A percentile compares a stretch with the other conserved stretches of the same genome.
phyloP scores from a whole-genome alignment of 2,113 vertebrate genomes.

The Serilophus lunatus region DNA sequence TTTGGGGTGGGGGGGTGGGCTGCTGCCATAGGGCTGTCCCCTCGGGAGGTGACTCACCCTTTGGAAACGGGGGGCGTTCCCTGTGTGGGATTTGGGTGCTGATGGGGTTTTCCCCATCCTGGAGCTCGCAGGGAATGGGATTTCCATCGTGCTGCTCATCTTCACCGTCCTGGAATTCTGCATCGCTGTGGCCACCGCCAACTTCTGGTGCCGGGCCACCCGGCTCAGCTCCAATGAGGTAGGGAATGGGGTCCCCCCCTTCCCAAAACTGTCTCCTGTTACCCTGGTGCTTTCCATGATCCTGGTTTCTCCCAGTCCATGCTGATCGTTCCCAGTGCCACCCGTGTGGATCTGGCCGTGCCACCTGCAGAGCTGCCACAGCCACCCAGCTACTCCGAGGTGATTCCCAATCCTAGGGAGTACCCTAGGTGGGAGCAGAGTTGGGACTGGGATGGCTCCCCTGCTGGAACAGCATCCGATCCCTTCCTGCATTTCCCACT shows the following conservation, averaged over 20 bases:
- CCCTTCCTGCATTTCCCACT: background rate
- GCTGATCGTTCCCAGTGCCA: slow-evolving; percentile 44
- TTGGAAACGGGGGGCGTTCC: background rate
- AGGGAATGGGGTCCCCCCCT: no score
- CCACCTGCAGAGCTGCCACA: background rate
- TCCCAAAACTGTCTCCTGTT: fast-evolving
- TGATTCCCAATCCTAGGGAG: background rate
- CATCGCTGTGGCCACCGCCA: slow-evolving; percentile 1
- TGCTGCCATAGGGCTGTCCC: no score
- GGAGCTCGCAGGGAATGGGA: slow-evolving; percentile 48
- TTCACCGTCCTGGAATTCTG: slow-evolving; percentile 64
- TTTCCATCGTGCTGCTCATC: slow-evolving; percentile 58
- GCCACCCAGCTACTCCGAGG: slow-evolving; percentile 47
- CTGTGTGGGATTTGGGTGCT: background rate
- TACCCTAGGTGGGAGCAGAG: background rate
- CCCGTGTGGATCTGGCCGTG: background rate
- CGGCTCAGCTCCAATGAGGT: slow-evolving; percentile 43
- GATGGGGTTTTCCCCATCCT: background rate
- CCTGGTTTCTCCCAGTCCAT: background rate
- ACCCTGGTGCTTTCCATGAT: background rate
- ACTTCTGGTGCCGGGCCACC: slow-evolving; percentile 48
- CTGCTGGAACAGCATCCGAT: background rate
- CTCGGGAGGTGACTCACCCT: background rate
- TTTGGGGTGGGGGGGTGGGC: no score
- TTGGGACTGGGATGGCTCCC: background rate